These are phyloP conservation scores for Trachurus trachurus DNA, from an alignment of 2,797 vertebrate species.

Conservation along the genomic window DNA sequence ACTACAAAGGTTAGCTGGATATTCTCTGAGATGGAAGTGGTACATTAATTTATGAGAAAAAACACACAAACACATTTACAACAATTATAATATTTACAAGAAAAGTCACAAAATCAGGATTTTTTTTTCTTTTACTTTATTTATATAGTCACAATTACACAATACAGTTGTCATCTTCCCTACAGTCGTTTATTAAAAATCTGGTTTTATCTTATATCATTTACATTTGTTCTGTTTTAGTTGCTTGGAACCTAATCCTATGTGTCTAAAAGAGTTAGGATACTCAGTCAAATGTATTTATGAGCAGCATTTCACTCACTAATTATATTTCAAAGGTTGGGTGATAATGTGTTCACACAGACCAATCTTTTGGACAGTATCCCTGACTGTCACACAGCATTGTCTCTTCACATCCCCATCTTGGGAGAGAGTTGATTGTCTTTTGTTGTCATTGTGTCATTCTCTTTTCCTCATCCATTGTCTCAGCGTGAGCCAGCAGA, in stretches of 20 bases:
- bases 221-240: not conserved
- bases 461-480: not conserved
- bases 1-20: constrained; percentile 3
- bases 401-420: not conserved
- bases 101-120: no score
- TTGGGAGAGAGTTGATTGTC: not conserved
- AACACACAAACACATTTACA: no score
- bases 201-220: not conserved
- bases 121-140: no score
- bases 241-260: not conserved
- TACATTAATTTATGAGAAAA: no score
- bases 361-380: not conserved
- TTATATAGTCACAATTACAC: not conserved
- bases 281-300: not conserved
- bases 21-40: no score
- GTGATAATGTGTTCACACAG: not conserved
- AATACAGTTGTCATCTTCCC: not conserved
- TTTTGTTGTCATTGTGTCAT: no score
- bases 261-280: not conserved
- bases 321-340: not conserved
- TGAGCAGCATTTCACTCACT: not conserved
- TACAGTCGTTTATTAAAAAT: not conserved
- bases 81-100: no score
- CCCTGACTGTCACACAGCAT: not conserved
- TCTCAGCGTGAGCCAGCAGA: not conserved